A percentile compares a stretch with the other conserved stretches of the same genome.
Evolutionary conservation across 2,113 vertebrate species (phyloP).

Genomic region (Sapayoa aenigma): DNA sequence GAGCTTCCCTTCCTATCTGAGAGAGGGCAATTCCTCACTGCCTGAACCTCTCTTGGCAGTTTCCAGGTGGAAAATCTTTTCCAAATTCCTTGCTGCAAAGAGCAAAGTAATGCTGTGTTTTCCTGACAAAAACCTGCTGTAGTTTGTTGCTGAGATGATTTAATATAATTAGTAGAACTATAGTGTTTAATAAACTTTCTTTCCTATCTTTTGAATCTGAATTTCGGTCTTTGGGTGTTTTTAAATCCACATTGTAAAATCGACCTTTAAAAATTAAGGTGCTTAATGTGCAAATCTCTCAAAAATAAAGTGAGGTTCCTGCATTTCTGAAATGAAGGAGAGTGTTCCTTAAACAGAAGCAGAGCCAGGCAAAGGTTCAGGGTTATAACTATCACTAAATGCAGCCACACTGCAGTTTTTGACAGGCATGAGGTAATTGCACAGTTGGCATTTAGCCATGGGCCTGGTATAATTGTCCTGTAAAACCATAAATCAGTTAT

Average conservation of each 20-base stretch:
- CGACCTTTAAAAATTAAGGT: neutral
- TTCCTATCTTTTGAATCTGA: neutral
- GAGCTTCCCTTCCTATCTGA: neutral
- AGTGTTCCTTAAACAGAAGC: neutral
- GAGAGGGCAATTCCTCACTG: neutral
- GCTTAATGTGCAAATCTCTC: neutral
- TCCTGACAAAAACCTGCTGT: neutral
- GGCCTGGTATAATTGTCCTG: neutral
- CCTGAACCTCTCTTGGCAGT: neutral
- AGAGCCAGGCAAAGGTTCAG: neutral
- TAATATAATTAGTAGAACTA: neutral
- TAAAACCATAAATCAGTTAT: neutral
- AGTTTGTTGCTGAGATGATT: neutral
- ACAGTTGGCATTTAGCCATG: neutral
- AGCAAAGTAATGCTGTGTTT: neutral
- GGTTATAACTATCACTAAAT: neutral
- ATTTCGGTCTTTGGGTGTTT: neutral
- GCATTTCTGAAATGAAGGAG: neutral
- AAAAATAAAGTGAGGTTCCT: neutral
- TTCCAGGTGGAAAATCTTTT: neutral
- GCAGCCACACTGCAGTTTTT: neutral
- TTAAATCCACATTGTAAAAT: neutral
- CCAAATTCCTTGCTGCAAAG: neutral
- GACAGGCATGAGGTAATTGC: neutral
- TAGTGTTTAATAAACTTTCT: neutral